Conservation (phyloP, 2,113 vertebrate species). For the Chamaea fasciata region DNA sequence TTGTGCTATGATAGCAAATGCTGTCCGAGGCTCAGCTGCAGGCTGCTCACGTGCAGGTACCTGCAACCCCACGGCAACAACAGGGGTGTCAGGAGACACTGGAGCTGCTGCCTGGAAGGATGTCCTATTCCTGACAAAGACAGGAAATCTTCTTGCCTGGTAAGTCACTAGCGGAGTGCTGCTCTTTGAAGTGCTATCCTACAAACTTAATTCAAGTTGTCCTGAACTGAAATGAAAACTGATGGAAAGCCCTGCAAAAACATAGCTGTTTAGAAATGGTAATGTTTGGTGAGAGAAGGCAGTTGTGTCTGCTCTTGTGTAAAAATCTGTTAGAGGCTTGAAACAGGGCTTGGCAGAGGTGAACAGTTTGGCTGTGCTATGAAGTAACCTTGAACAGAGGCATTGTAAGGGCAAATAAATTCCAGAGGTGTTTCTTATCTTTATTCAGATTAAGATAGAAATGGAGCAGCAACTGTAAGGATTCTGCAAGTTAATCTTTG, state of each 20-base stretch:
- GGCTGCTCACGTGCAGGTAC: not conserved
- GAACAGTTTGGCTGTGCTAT: not conserved
- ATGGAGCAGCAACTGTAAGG: not conserved
- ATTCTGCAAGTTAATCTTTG: not conserved
- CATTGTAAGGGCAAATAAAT: not conserved
- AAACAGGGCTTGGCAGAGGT: not conserved
- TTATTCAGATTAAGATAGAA: not conserved
- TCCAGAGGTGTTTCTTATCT: not conserved
- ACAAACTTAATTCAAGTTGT: not conserved
- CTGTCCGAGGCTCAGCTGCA: not conserved
- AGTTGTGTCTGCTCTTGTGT: not conserved
- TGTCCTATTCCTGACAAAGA: fast-evolving
- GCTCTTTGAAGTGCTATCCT: not conserved
- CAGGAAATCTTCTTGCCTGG: not conserved
- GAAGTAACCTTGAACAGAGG: not conserved
- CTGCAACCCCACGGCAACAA: not conserved
- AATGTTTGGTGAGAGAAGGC: not conserved
- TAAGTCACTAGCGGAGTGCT: not conserved
- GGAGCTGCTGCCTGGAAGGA: not conserved
- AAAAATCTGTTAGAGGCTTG: not conserved
- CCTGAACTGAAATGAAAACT: not conserved
- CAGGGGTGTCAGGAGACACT: not conserved
- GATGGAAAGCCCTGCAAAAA: not conserved
- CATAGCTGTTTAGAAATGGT: not conserved
- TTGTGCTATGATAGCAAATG: not conserved